A percentile compares a stretch with the other conserved stretches of the same genome.
Evolutionary conservation across 2,797 vertebrate genomes (phyloP).

Genomic region (Anniella stebbinsi): DNA sequence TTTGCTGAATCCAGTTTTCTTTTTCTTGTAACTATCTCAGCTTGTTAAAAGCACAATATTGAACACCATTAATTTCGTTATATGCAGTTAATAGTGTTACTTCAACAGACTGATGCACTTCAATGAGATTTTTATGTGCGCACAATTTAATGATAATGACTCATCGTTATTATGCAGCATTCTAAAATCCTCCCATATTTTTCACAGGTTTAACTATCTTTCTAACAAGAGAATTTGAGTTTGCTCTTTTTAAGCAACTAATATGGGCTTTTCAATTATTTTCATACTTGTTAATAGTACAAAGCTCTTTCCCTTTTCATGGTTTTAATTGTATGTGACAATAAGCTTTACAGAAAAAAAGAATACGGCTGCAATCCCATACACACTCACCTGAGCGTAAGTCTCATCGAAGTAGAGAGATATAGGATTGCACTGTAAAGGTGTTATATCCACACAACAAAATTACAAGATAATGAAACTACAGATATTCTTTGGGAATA

Average conservation of each 20-base stretch:
- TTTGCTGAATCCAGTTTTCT: not conserved
- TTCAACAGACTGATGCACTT: not conserved
- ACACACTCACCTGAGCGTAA: too few relatives aligned
- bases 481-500: too few relatives aligned
- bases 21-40: not conserved
- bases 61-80: not conserved
- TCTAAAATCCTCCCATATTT: slow-evolving; percentile 19
- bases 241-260: not conserved
- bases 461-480: slow-evolving; percentile 12
- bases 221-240: not conserved
- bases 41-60: not conserved
- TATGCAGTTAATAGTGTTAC: not conserved
- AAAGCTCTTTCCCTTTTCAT: slow-evolving; percentile 17
- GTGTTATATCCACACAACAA: slow-evolving; percentile 36
- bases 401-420: too few relatives aligned
- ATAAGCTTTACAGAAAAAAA: slow-evolving; percentile 5
- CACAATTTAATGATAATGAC: not conserved
- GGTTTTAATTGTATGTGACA: not conserved
- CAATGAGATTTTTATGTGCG: not conserved
- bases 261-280: not conserved
- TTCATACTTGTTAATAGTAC: not conserved
- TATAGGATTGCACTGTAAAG: too few relatives aligned
- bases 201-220: slow-evolving; percentile 25
- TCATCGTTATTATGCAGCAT: slow-evolving; percentile 6
- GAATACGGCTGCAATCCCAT: too few relatives aligned